Percentiles rank a stretch among this genome's conserved stretches.
These are phyloP conservation scores for Pimpla rufipes DNA, from an alignment of 2,888 invertebrate species.

Conservation along the genomic window DNA sequence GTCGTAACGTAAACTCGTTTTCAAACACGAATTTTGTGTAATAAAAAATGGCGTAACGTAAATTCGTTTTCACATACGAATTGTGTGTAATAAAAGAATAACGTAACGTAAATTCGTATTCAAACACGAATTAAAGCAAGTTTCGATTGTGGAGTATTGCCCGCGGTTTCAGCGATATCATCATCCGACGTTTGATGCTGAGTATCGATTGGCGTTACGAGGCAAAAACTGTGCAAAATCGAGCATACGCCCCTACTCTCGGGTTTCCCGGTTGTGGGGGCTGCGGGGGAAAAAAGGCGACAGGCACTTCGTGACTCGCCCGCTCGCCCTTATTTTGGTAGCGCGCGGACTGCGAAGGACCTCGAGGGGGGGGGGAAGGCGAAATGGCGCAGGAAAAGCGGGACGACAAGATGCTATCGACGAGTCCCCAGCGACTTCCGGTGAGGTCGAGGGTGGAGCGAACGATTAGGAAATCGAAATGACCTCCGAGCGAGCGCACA, in stretches of 20 bases:
- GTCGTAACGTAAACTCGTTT: too few relatives aligned
- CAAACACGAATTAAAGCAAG: neutral
- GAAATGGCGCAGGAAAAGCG: conserved; percentile 34
- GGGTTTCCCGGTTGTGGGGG: neutral
- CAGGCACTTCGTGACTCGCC: conserved; percentile 22
- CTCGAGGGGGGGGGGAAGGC: conserved; percentile 7
- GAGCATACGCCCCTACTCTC: conserved; percentile 25
- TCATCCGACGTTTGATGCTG: conserved; percentile 7
- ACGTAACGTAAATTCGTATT: too few relatives aligned
- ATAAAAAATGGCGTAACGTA: too few relatives aligned
- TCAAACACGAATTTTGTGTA: too few relatives aligned
- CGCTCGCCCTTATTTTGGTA: conserved; percentile 49
- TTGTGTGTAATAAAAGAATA: too few relatives aligned
- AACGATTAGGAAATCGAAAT: conserved; percentile 64
- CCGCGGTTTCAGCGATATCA: neutral
- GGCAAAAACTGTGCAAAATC: conserved; percentile 40
- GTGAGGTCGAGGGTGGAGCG: conserved; percentile 38
- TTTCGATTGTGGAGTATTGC: neutral
- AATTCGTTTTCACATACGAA: too few relatives aligned
- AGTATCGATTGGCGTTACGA: conserved; percentile 65
- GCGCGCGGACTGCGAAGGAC: conserved; percentile 13
- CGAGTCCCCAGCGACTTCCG: conserved; percentile 19
- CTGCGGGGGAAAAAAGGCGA: conserved; percentile 37
- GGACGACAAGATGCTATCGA: conserved; percentile 48
- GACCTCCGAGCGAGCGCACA: conserved; percentile 40